Evolutionary conservation across 2,888 invertebrate species (phyloP).

Genomic region (Mythimna lalbum): DNA sequence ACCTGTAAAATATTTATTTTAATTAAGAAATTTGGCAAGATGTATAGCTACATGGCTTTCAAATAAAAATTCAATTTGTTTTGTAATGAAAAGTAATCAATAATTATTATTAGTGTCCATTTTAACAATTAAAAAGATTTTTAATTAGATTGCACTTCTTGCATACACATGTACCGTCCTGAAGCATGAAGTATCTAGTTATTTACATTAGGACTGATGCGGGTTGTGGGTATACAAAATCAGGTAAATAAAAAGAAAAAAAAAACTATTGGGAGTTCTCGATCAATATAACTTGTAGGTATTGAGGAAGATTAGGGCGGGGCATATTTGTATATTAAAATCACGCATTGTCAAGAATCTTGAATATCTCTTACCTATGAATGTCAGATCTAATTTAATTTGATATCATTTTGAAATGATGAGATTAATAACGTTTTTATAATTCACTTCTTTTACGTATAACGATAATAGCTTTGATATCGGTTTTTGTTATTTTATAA

Average conservation of each 20-base stretch:
- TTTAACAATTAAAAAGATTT: background rate
- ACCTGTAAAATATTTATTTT: slow-evolving; percentile 51
- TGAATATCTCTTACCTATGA: slow-evolving; percentile 25
- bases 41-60: slow-evolving; percentile 27
- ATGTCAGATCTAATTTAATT: slow-evolving; percentile 61
- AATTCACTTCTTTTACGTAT: slow-evolving; percentile 43
- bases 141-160: background rate
- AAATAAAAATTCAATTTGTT: slow-evolving; percentile 9
- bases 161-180: background rate
- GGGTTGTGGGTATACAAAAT: background rate
- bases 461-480: slow-evolving; percentile 40
- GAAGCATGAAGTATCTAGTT: slow-evolving; percentile 10
- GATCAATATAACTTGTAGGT: slow-evolving; percentile 2
- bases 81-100: slow-evolving; percentile 29
- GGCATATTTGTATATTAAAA: background rate
- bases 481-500: slow-evolving; percentile 36
- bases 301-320: background rate
- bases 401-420: slow-evolving; percentile 44
- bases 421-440: slow-evolving; percentile 43
- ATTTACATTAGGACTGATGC: slow-evolving; percentile 20
- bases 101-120: slow-evolving; percentile 15
- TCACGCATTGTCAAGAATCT: slow-evolving; percentile 21
- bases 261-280: background rate
- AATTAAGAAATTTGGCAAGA: slow-evolving; percentile 61
- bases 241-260: background rate